These are phyloP conservation scores for Taurulus bubalis DNA, from an alignment of 2,113 vertebrate genomes.

Conservation along the genomic window DNA sequence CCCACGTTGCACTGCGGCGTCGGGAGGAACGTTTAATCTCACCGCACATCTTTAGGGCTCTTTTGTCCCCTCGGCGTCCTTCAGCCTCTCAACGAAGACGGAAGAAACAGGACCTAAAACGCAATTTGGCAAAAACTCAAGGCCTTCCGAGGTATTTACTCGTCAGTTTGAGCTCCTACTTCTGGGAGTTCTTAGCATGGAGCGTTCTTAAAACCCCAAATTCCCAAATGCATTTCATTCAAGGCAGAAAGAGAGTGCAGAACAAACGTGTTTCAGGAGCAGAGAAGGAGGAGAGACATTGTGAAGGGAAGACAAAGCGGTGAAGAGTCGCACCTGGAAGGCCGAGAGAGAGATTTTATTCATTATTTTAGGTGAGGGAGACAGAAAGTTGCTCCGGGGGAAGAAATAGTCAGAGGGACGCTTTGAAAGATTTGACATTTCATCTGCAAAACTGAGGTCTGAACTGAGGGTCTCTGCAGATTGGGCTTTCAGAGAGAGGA, in stretches of 20 bases:
- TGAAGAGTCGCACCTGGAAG: conserved; percentile 20
- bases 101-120: not conserved
- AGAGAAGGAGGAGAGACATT: not conserved
- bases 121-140: not conserved
- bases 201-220: not conserved
- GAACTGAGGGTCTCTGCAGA: conserved; percentile 30
- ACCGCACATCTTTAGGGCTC: not conserved
- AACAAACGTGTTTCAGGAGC: not conserved
- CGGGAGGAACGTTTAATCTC: conserved; percentile 5
- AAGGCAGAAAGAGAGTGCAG: not conserved
- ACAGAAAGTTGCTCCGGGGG: conserved; percentile 10
- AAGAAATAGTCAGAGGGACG: conserved; percentile 40
- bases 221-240: too few species aligned
- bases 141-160: not conserved
- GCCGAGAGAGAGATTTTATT: not conserved
- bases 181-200: not conserved
- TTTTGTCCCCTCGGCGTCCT: conserved; percentile 23
- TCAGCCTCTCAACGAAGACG: not conserved
- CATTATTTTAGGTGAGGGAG: conserved; percentile 9
- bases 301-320: conserved; percentile 14
- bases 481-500: not conserved
- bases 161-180: not conserved
- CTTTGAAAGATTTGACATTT: conserved; percentile 60
- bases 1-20: not conserved
- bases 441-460: conserved; percentile 40